phyloP scores from a whole-genome alignment of 1,140 invertebrate genomes.

The Stenopsyche tienmushanensis region DNA sequence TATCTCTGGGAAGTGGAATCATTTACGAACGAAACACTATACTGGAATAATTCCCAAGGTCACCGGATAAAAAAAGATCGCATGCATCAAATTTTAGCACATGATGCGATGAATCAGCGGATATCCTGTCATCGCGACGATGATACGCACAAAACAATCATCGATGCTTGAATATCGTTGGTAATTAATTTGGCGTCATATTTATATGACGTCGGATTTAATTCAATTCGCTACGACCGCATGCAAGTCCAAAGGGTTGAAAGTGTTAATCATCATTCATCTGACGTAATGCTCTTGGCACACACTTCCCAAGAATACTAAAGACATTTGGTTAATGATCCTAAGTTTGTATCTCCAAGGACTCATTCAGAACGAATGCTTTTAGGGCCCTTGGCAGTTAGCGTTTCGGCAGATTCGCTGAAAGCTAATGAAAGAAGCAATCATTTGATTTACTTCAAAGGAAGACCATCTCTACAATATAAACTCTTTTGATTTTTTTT shows the following conservation, averaged over 20 bases:
- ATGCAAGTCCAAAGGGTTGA: not conserved
- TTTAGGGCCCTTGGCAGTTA: not conserved
- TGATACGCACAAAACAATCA: not conserved
- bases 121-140: too few relatives aligned
- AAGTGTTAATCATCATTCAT: not conserved
- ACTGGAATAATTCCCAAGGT: too few relatives aligned
- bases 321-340: not conserved
- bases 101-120: too few relatives aligned
- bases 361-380: not conserved
- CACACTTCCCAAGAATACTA: not conserved
- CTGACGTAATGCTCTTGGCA: not conserved
- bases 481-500: too few relatives aligned
- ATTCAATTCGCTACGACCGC: too few relatives aligned
- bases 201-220: too few relatives aligned
- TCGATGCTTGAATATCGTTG: not conserved
- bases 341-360: slow-evolving; percentile 4
- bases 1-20: too few relatives aligned
- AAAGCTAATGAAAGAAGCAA: not conserved
- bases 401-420: not conserved
- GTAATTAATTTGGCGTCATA: not conserved
- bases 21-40: too few relatives aligned
- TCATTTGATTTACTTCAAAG: slow-evolving; percentile 4
- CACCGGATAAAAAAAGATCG: too few relatives aligned
- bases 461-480: too few relatives aligned
- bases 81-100: too few relatives aligned